These are phyloP conservation scores for human (Homo sapiens) DNA, from an alignment of 2,113 vertebrate genomes.

Conservation along the genomic window GRCh38 chr6:39858501-39859000, in stretches of 20 bases:
- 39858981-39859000: not conserved
- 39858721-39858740: not conserved
- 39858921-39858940: not conserved
- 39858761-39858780: not conserved
- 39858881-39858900: not conserved
- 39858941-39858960: not conserved
- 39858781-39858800: not conserved
- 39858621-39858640: not conserved
- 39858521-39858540: not conserved
- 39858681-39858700: not conserved
- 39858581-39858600: not conserved
- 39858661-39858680: not conserved
- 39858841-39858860: too few species aligned
- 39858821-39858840: not conserved
- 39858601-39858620: not conserved
- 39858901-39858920: not conserved
- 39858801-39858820: not conserved
- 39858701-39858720: not conserved
- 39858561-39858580: not conserved
- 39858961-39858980: not conserved
- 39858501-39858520: not conserved
- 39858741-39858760: not conserved
- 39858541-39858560: not conserved
- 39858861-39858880: not conserved
- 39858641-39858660: not conserved